These are phyloP conservation scores for Drosophila barbarae DNA, from an alignment of 2,888 invertebrate genomes.

Conservation along the genomic window DNA sequence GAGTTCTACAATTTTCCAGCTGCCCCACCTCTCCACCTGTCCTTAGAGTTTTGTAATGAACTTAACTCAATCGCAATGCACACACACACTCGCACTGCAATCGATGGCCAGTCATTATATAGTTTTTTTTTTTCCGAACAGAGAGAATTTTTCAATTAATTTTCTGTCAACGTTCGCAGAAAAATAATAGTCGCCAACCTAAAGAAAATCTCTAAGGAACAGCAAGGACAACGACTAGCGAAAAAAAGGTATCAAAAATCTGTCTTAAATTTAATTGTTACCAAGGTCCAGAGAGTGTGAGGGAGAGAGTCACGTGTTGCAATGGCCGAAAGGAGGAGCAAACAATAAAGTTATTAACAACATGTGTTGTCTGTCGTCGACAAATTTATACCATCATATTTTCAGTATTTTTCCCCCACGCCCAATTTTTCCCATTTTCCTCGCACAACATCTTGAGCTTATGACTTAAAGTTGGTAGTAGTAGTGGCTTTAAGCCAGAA, in stretches of 20 bases:
- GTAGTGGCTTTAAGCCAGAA: conserved; percentile 20
- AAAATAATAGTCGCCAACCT: conserved; percentile 15
- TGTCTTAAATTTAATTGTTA: conserved; percentile 38
- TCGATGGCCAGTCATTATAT: conserved; percentile 39
- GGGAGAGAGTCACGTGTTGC: conserved; percentile 50
- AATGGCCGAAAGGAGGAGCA: conserved; percentile 35
- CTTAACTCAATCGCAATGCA: conserved; percentile 43
- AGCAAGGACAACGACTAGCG: background rate
- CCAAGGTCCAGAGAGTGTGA: conserved; percentile 25
- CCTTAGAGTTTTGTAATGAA: conserved; percentile 36
- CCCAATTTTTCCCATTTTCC: conserved; percentile 14
- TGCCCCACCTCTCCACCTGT: background rate
- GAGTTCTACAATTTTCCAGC: background rate
- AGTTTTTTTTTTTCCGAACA: conserved; percentile 31
- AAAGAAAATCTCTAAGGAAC: conserved; percentile 7
- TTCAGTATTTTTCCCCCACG: conserved; percentile 12
- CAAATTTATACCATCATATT: conserved; percentile 32
- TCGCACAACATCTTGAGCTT: conserved; percentile 43
- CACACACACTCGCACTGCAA: conserved; percentile 17
- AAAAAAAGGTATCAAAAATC: conserved; percentile 34
- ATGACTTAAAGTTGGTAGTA: conserved; percentile 34
- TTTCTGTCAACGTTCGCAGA: conserved; percentile 70
- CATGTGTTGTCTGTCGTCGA: conserved; percentile 53
- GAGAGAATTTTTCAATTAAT: conserved; percentile 64
- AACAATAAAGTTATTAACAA: conserved; percentile 64